Base-by-base conservation (phyloP, 2,797 vertebrate species). In the Picus viridis region DNA sequence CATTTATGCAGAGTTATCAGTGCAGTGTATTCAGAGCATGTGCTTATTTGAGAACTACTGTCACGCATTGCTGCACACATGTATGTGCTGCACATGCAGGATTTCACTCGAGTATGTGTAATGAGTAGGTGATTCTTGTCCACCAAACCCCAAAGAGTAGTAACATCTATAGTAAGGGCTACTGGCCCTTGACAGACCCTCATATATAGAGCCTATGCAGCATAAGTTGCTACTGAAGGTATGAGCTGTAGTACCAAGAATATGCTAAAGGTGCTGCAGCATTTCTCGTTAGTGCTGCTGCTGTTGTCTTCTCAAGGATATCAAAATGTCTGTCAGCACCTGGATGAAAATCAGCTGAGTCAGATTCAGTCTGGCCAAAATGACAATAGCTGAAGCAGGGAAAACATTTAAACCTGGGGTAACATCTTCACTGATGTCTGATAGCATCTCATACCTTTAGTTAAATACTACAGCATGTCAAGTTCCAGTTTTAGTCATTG, bases 271-370 rank as follows among this genome's bases (percentile, higher is more conserved):
- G 90, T 34, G 79, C 90, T 90, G 92, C 91, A 94, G 94, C 77
- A 1, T 36, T 83, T 53, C 90, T 85, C 86, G 90, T 77, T 95
- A 83, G 79, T 2, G 26, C 47, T 89, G 92, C 88, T 87, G 81
- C 75, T 93, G 76, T 73, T 83, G 56, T 62, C 63, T 93, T 85
- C 86, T 93, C 90, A 92, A 93, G 90, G 92, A 88, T 94, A 94
- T 72, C 88, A 83, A 92, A 94, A 85, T 78, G 90, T 76, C 86
- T 95, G 92, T 94, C 96, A 95, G 95, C 95, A 96, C 91, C 94
- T 95, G 93, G 93, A 93, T 77, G 75, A 88, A 85, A 95, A 96
- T 89, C 88, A 78, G 90, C 92, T 95, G 94, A 95, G 81, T 96
- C 91, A 93, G 86, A 75, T 20, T 49, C 62, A 63, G 82, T 92